These are phyloP conservation scores for Stomorhina lunata DNA, from an alignment of 2,888 invertebrate genomes.

Conservation along the genomic window DNA sequence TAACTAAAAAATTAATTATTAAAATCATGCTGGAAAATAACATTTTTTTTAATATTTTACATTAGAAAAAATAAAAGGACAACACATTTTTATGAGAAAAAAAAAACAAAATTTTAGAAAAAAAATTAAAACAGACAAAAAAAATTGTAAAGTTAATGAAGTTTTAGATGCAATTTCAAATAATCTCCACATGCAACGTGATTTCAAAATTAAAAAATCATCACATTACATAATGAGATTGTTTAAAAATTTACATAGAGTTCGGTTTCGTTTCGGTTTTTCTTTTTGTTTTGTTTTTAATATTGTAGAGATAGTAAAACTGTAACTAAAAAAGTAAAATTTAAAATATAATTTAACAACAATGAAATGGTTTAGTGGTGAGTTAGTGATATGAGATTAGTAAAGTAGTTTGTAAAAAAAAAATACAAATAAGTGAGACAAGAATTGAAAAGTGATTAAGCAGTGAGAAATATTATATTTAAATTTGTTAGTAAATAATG, in stretches of 20 bases:
- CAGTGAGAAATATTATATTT: background rate
- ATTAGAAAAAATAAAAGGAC: slow-evolving; percentile 48
- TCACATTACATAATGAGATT: slow-evolving; percentile 97
- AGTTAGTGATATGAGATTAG: background rate
- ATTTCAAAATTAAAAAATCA: slow-evolving; percentile 72
- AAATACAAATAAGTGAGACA: background rate
- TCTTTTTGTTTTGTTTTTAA: slow-evolving; percentile 6
- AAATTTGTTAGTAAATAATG: too few relatives aligned
- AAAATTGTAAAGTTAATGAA: slow-evolving; percentile 68
- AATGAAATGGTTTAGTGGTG: slow-evolving; percentile 38
- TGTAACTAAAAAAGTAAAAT: slow-evolving; percentile 47
- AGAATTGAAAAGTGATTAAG: background rate
- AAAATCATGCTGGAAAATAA: slow-evolving; percentile 48
- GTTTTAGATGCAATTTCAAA: slow-evolving; percentile 76
- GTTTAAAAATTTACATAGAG: slow-evolving; percentile 83
- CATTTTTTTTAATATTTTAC: background rate
- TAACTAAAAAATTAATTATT: slow-evolving; percentile 31
- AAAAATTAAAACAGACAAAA: slow-evolving; percentile 48
- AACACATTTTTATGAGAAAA: slow-evolving; percentile 54
- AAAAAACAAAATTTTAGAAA: slow-evolving; percentile 24
- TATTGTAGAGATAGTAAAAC: slow-evolving; percentile 27
- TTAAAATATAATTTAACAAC: slow-evolving; percentile 5
- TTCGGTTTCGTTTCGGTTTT: slow-evolving; percentile 16
- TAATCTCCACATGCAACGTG: slow-evolving; percentile 81
- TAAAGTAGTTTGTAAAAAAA: slow-evolving; percentile 11